Conservation (phyloP, 2,888 invertebrate species). For the Amiota minor region DNA sequence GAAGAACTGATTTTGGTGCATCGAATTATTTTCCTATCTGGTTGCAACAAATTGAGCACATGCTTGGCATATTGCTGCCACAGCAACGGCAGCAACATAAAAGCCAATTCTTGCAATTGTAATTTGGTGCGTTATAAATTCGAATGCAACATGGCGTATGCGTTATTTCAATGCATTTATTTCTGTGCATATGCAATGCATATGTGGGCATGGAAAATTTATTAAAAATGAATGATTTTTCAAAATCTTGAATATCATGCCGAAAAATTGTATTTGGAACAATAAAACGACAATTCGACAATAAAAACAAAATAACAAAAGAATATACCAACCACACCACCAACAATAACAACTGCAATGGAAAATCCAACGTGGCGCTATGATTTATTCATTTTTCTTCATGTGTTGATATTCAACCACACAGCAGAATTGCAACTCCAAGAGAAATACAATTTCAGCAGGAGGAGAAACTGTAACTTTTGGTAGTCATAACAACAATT, state of each 20-base stretch:
- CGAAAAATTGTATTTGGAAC: neutral
- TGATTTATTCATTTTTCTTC: conserved; percentile 10
- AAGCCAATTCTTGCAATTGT: conserved; percentile 6
- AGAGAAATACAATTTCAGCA: neutral
- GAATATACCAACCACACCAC: neutral
- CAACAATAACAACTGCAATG: neutral
- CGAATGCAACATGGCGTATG: conserved; percentile 10
- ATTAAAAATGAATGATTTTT: conserved; percentile 10
- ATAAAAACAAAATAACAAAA: neutral
- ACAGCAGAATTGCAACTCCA: neutral
- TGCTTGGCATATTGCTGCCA: neutral
- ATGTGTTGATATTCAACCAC: neutral
- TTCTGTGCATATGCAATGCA: no score
- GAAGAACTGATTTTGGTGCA: no score
- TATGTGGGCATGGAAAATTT: neutral
- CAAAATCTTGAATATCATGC: neutral
- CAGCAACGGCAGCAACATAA: neutral
- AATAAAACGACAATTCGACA: neutral
- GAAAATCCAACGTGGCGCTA: neutral
- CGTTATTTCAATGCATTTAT: neutral
- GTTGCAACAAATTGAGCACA: conserved; percentile 5
- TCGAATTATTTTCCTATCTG: neutral
- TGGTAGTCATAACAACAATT: no score
- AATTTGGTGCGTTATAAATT: conserved; percentile 13
- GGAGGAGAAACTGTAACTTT: neutral